phyloP scores from a whole-genome alignment of 2,113 vertebrate species.

The Heterotilapia buettikoferi region DNA sequence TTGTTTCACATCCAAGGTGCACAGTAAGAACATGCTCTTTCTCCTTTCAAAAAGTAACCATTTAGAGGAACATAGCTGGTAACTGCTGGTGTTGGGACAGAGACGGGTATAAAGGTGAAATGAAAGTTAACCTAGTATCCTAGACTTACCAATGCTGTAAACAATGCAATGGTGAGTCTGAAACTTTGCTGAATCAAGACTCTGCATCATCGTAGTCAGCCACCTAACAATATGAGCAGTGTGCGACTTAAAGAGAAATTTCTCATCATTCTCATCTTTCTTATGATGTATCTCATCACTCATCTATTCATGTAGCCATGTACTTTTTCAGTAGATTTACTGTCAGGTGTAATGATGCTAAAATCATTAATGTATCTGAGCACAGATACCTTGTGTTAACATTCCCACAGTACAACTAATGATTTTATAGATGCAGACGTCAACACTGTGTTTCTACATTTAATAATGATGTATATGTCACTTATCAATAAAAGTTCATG shows the following conservation, averaged over 20 bases:
- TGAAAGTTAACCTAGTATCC: neutral
- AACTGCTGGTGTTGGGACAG: neutral
- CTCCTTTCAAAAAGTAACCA: neutral
- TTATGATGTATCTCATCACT: neutral
- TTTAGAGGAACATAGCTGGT: neutral
- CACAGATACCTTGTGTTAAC: neutral
- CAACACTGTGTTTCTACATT: neutral
- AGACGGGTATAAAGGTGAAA: neutral
- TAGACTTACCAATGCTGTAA: neutral
- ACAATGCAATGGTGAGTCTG: neutral
- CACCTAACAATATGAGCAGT: neutral
- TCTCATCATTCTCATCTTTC: neutral
- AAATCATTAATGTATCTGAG: neutral
- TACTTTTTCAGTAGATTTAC: neutral
- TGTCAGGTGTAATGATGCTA: neutral
- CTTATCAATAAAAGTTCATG: neutral
- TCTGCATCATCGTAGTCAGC: rapidly evolving
- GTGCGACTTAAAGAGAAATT: neutral
- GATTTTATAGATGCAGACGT: neutral
- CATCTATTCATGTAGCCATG: neutral
- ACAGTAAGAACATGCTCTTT: rapidly evolving
- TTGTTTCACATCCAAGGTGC: neutral
- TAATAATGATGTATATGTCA: neutral
- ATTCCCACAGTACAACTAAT: neutral
- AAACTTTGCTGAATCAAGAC: neutral